Base-by-base conservation (phyloP, 2,888 invertebrate species). In the Agonopterix heracliana region DNA sequence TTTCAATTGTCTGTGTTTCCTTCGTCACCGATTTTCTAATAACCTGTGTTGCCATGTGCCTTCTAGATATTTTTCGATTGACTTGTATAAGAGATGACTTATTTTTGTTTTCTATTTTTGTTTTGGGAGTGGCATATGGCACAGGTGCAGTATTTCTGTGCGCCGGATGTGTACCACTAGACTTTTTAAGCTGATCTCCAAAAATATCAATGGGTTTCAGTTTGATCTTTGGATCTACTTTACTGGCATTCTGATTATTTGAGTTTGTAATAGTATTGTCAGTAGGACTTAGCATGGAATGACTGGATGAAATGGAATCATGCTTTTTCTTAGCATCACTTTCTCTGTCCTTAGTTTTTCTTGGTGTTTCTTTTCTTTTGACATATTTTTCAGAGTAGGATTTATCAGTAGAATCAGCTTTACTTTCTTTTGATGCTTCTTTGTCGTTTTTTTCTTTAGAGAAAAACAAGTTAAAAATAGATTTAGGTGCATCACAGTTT, bases 191-290 rank as follows among this genome's bases (percentile, higher is more conserved):
- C 48, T 75, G 74, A 45, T 78, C 77, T 36, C 59, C 60, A 69
- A 88, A 88, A 73, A 88, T 81, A 58, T 88, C 78, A 63, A 88
- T 77, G 45, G 76, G 63, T 57, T 81, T 81, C 44, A 86, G 71
- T 59, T 79, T 81, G 52, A 41, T 66, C 65, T 80, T 84, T 48
- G 60, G 12, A 43, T 86, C 86, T 49, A 54, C 42, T 66, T 81
- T 85, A 46, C 55, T 51, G 13, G 63, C 47, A 50, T 61, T 65
- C 47, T 71, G 68, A 57, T 52, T 63, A 57, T 35, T 55, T 26
- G 26, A 26, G 26, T 26, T 26, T 26, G 5, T 26, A 7, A 5
- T 26, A 48, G 40, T 58, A 53, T 54, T 69, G 55, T 75, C 73
- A 66, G 71, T 77, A 53, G 78, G 76, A 61, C 78, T 80, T 57